These are phyloP conservation scores for Tylochromis polylepis DNA, from an alignment of 2,113 vertebrate genomes.

Conservation along the genomic window DNA sequence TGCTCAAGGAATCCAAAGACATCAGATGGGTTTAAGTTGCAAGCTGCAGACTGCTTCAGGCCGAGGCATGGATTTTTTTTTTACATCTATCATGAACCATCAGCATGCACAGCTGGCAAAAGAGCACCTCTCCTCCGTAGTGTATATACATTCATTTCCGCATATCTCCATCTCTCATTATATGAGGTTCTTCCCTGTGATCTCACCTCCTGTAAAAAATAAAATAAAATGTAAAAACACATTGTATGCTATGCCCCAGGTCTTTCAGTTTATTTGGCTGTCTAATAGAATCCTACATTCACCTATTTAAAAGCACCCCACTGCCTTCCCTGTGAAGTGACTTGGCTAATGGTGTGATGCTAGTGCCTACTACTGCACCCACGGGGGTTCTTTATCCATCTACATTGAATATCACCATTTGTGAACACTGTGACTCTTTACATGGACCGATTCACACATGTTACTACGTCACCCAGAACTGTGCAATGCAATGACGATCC, in stretches of 20 bases:
- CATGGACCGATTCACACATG: neutral
- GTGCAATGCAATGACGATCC: neutral
- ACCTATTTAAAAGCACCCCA: neutral
- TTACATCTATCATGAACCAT: neutral
- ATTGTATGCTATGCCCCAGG: neutral
- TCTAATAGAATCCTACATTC: neutral
- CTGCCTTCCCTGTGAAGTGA: conserved; percentile 13
- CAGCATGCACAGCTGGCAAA: neutral
- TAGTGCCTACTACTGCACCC: neutral
- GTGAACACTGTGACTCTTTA: neutral
- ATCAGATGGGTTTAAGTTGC: conserved; percentile 1
- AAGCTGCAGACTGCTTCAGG: neutral
- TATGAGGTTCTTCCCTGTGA: neutral
- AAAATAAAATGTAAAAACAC: neutral
- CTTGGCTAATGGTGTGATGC: conserved; percentile 28
- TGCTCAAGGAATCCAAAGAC: neutral
- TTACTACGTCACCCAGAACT: neutral
- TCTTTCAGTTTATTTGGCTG: neutral
- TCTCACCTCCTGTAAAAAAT: neutral
- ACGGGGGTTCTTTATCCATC: neutral
- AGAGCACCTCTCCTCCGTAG: neutral
- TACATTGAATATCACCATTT: neutral
- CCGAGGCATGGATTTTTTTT: neutral
- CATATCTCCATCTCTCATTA: neutral
- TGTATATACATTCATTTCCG: neutral